Evolutionary conservation across 2,888 invertebrate genomes (phyloP).

Genomic region (Drosophila anomalata): DNA sequence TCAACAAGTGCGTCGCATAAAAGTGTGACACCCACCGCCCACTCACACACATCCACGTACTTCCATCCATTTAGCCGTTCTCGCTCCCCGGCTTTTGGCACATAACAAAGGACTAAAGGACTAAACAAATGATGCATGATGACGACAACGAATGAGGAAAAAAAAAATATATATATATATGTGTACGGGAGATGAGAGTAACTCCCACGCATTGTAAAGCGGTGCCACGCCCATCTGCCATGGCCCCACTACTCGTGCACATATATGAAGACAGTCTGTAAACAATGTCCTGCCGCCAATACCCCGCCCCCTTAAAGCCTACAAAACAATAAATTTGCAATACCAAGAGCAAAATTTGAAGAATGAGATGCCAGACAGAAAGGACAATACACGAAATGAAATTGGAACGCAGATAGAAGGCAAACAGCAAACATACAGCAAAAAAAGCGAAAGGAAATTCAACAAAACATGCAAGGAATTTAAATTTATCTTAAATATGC

Average conservation of each 20-base stretch:
- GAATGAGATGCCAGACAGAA: slow-evolving; percentile 45
- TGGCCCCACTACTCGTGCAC: slow-evolving; percentile 4
- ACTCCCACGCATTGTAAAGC: slow-evolving; percentile 38
- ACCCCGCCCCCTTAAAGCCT: slow-evolving; percentile 40
- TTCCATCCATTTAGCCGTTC: slow-evolving; percentile 11
- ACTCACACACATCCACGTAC: slow-evolving; percentile 17
- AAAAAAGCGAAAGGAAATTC: slow-evolving; percentile 17
- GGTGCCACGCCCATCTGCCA: slow-evolving; percentile 36
- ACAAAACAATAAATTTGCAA: slow-evolving; percentile 51
- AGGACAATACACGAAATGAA: slow-evolving; percentile 41
- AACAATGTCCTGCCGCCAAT: slow-evolving; percentile 43
- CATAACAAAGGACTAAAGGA: slow-evolving; percentile 71
- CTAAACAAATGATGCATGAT: slow-evolving; percentile 76
- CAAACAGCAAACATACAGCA: slow-evolving; percentile 33
- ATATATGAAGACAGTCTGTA: slow-evolving; percentile 39
- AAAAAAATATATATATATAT: slow-evolving; percentile 13
- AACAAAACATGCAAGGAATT: slow-evolving; percentile 66
- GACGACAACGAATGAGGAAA: slow-evolving; percentile 45
- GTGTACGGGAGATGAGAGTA: slow-evolving; percentile 29
- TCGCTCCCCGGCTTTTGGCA: slow-evolving; percentile 46
- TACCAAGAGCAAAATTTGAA: slow-evolving; percentile 53
- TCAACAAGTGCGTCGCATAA: slow-evolving; percentile 72
- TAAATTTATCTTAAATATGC: slow-evolving; percentile 75
- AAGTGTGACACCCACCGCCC: slow-evolving; percentile 51
- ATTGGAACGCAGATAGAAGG: slow-evolving; percentile 24